Evolutionary conservation across 2,888 invertebrate species (phyloP).

Genomic region (Iselma pallidipennis): DNA sequence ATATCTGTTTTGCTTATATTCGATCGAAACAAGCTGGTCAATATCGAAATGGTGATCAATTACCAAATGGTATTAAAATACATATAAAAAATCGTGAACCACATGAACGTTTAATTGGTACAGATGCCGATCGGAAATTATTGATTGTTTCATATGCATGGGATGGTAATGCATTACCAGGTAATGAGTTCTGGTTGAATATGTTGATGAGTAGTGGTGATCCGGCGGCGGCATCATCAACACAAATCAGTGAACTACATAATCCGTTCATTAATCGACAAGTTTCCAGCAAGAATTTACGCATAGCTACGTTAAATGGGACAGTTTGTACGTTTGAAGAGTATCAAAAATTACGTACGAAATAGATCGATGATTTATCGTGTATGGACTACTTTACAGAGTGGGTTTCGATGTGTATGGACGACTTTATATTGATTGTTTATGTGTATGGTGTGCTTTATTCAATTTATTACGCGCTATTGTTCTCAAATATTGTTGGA

Average conservation of each 20-base stretch:
- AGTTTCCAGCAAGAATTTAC: slow-evolving; percentile 58
- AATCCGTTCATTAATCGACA: slow-evolving; percentile 62
- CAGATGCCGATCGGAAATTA: slow-evolving; percentile 54
- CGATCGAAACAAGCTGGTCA: slow-evolving; percentile 54
- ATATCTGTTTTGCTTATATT: slow-evolving; percentile 70
- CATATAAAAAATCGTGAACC: slow-evolving; percentile 62
- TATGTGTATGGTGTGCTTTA: too few relatives aligned
- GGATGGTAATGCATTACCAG: slow-evolving; percentile 74
- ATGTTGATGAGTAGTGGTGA: slow-evolving; percentile 61
- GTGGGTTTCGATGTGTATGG: too few relatives aligned
- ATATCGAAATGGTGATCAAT: slow-evolving; percentile 53
- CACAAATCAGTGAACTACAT: slow-evolving; percentile 65
- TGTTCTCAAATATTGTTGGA: too few relatives aligned
- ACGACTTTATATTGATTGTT: too few relatives aligned
- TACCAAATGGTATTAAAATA: slow-evolving; percentile 45
- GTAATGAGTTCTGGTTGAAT: slow-evolving; percentile 72
- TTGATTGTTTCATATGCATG: slow-evolving; percentile 57
- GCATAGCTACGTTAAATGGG: slow-evolving; percentile 54
- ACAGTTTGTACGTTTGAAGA: slow-evolving; percentile 30
- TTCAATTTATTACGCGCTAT: too few relatives aligned
- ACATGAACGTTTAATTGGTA: slow-evolving; percentile 57
- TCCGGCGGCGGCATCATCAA: slow-evolving; percentile 65
- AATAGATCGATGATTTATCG: too few relatives aligned
- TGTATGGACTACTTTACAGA: too few relatives aligned
- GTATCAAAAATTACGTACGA: too few relatives aligned